A percentile compares a stretch with the other conserved stretches of the same genome.
These are phyloP conservation scores for Alauda arvensis DNA, from an alignment of 2,797 vertebrate genomes.

Conservation along the genomic window DNA sequence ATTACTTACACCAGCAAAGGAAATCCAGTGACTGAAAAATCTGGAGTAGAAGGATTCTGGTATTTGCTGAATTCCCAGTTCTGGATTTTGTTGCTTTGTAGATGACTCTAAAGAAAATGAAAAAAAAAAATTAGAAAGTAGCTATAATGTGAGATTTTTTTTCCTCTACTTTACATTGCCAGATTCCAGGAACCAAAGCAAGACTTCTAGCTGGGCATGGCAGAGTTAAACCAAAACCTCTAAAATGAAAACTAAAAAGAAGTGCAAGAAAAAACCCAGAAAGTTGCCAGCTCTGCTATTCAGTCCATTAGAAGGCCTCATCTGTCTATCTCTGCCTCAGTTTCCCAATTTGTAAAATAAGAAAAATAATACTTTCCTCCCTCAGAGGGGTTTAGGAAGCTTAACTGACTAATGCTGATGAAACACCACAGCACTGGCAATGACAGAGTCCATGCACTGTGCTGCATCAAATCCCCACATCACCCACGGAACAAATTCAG, in stretches of 20 bases:
- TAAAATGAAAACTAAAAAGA: not conserved
- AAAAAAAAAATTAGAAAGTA: not conserved
- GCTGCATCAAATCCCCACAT: not conserved
- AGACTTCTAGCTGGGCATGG: not conserved
- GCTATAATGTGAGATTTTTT: fast-evolving
- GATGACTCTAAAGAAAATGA: slow-evolving; percentile 26
- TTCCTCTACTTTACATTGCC: not conserved
- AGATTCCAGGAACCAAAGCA: not conserved
- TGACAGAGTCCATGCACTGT: not conserved
- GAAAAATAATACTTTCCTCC: not conserved
- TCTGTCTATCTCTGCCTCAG: not conserved
- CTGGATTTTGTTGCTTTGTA: slow-evolving; percentile 72
- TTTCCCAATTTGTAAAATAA: not conserved
- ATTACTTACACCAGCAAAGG: slow-evolving; percentile 86
- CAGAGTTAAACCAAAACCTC: not conserved
- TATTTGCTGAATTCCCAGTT: slow-evolving; percentile 77
- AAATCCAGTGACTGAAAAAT: slow-evolving; percentile 89
- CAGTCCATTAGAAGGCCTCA: not conserved
- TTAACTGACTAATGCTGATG: not conserved
- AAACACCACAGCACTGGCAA: not conserved
- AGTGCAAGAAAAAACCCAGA: not conserved
- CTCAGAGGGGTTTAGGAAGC: not conserved
- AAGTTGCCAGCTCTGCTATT: not conserved
- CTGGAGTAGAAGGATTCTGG: slow-evolving; percentile 74
- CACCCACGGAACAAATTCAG: not conserved